Base-by-base conservation (phyloP, 92 coral and sea anemone species). In the Porites rus region DNA sequence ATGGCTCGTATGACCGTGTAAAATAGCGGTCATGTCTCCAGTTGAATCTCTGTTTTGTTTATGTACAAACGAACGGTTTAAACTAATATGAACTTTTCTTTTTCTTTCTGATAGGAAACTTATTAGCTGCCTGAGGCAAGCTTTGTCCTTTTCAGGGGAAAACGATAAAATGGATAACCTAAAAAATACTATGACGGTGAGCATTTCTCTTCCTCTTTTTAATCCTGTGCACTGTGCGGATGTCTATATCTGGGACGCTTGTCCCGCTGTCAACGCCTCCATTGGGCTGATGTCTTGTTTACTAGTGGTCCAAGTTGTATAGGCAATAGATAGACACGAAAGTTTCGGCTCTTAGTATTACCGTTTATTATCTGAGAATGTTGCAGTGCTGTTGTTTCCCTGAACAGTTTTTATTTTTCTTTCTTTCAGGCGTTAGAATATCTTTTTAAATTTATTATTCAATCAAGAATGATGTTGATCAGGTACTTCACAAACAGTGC, bases 391-490 rank as follows among this genome's bases (percentile, higher is more conserved):
- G 61, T 56, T 9, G 61, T 9, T 56, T 7, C 16, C 24, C 22
- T 21, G 17, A 46, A 5, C 17, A 22, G 77, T 54, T 69, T 46
- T 58, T 74, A 2, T 54, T 78, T 8, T 71, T 51, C 31, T 79
- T 83, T 65, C 46, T 87, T 83, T 11, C 81, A 97, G 99, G 96
- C 99, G 1, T 82, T 97, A 79, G 95, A 92, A 73, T 95, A 87
- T 79, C 87, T 95, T 66, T 91, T 97, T 90, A 96, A 93, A 84
- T 95, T 97, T 65, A 92, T 95, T 65, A 92, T 97, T 84, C 99
- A 97, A 78, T 97, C 99, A 79, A 95, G 98, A 92, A 91, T 93
- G 75, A 74, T 97, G 82, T 88, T 86, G 84, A 77, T 90, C 66
- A 96, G 96, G 98, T 94, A 83, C 66, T 28, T 74, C 9, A 3